Conservation (phyloP, 2,888 invertebrate species). For the Anarsia innoxiella region DNA sequence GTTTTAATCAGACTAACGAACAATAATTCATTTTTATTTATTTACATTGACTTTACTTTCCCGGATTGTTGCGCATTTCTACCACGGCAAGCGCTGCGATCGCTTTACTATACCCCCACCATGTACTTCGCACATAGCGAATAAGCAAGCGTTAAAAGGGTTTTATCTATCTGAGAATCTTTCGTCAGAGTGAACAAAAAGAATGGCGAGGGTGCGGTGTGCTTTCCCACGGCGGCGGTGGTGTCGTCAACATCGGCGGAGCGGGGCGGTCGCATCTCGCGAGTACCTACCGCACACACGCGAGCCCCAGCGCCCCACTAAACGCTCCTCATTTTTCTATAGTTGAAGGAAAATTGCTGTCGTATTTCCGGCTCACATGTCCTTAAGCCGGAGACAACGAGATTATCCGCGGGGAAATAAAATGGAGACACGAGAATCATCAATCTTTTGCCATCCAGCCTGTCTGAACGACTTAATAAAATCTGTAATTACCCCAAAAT, state of each 20-base stretch:
- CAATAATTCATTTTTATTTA: no score
- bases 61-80: no score
- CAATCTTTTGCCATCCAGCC: slow-evolving; percentile 53
- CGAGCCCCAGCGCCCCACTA: slow-evolving; percentile 54
- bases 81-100: no score
- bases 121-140: no score
- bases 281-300: background rate
- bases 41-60: no score
- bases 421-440: slow-evolving; percentile 64
- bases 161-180: slow-evolving; percentile 3
- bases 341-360: slow-evolving; percentile 69
- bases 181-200: slow-evolving; percentile 1
- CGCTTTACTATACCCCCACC: no score
- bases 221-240: background rate
- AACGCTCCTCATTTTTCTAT: slow-evolving; percentile 69
- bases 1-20: no score
- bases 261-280: background rate
- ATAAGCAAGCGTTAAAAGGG: no score
- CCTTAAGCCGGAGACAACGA: slow-evolving; percentile 70
- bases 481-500: slow-evolving; percentile 17
- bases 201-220: background rate
- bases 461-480: slow-evolving; percentile 29
- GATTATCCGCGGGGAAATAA: slow-evolving; percentile 70
- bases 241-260: no score
- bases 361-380: slow-evolving; percentile 70